Conservation (phyloP, 2,797 vertebrate genomes). For the Notolepis coatsorum region DNA sequence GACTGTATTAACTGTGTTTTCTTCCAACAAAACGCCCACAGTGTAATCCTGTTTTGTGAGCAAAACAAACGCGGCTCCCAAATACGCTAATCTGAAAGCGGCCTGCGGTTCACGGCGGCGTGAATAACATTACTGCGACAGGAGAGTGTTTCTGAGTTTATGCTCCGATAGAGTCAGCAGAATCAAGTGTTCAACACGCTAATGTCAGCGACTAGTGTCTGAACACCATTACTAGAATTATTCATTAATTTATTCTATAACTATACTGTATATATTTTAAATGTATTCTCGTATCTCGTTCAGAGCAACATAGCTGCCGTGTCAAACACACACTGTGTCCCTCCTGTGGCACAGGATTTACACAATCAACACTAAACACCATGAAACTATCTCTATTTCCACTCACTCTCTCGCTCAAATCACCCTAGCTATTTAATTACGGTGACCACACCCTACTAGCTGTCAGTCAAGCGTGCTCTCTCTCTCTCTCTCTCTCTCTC, state of each 20-base stretch:
- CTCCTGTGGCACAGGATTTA: too few species aligned
- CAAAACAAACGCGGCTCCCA: constrained; percentile 8
- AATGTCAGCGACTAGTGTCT: not conserved
- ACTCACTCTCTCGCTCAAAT: constrained; percentile 30
- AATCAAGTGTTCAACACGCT: constrained; percentile 26
- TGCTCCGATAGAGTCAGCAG: too few species aligned
- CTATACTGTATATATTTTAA: too few species aligned
- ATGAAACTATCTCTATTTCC: constrained; percentile 12
- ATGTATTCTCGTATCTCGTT: too few species aligned
- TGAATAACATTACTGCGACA: too few species aligned
- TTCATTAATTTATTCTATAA: too few species aligned
- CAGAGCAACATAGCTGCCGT: too few species aligned
- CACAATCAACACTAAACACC: constrained; percentile 19
- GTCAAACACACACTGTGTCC: too few species aligned
- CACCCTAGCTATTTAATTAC: constrained; percentile 5
- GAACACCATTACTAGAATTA: too few species aligned
- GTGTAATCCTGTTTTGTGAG: not conserved
- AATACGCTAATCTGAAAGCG: constrained; percentile 26
- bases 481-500: too few species aligned
- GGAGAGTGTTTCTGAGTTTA: too few species aligned
- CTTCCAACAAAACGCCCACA: not conserved
- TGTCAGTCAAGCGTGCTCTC: constrained; percentile 26
- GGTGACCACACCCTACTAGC: constrained; percentile 15
- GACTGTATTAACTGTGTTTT: not conserved
- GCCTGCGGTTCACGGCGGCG: constrained; percentile 38